These are phyloP conservation scores for Aleiodes sp. DNA, from an alignment of 1,140 invertebrate genomes.

Conservation along the genomic window DNA sequence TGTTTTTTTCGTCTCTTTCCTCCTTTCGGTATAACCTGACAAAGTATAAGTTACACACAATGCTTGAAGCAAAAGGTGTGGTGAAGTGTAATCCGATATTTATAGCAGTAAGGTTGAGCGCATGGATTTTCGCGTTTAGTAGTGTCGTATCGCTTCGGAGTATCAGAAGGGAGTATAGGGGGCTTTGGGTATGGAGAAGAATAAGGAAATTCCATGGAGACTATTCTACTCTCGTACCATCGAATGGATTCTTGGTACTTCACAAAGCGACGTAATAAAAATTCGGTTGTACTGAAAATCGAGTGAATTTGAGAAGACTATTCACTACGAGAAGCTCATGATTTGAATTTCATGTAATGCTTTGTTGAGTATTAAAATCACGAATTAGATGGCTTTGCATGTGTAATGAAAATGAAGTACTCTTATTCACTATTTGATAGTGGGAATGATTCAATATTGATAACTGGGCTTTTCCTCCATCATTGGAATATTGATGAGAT, in stretches of 20 bases:
- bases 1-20: background rate
- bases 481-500: no score
- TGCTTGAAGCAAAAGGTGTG: background rate
- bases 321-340: background rate
- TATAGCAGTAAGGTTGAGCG: conserved; percentile 13
- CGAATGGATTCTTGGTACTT: conserved; percentile 12
- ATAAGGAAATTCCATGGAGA: conserved; percentile 13
- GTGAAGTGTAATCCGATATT: conserved; percentile 10
- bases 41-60: conserved; percentile 2
- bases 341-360: conserved; percentile 10
- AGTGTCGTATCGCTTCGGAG: conserved; percentile 4
- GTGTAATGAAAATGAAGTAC: no score
- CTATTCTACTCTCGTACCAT: conserved; percentile 4
- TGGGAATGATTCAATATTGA: no score
- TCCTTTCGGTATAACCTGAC: no score
- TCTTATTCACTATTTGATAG: no score
- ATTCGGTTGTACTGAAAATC: background rate
- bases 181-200: background rate
- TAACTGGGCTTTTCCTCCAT: no score
- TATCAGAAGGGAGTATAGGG: background rate
- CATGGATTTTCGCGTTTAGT: conserved; percentile 14
- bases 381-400: no score
- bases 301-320: background rate
- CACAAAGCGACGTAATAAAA: conserved; percentile 3
- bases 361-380: background rate